Evolutionary conservation across 2,113 vertebrate genomes (phyloP).

Genomic region (Vidua chalybeata): DNA sequence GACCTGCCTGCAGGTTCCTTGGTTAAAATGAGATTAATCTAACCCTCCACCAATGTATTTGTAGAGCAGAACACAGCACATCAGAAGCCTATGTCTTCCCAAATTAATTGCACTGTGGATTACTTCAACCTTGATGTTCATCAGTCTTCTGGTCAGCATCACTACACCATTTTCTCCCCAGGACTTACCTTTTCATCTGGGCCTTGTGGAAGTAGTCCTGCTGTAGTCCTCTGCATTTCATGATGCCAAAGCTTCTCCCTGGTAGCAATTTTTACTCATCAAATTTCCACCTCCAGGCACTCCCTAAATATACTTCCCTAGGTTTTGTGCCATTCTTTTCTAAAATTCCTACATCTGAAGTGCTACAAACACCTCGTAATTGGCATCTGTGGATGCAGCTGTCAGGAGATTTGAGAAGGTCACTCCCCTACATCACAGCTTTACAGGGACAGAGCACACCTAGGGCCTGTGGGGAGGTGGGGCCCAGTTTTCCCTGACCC

Average conservation of each 20-base stretch:
- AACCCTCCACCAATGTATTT: not conserved
- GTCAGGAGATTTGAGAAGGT: not conserved
- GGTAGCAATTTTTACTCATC: not conserved
- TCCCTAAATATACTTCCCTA: not conserved
- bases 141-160: not conserved
- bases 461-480: rapidly evolving
- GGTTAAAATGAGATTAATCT: not conserved
- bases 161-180: not conserved
- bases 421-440: not conserved
- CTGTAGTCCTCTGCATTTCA: not conserved
- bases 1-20: not conserved
- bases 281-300: not conserved
- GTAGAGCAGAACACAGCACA: not conserved
- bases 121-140: not conserved
- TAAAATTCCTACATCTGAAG: not conserved
- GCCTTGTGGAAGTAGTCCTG: not conserved
- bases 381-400: not conserved
- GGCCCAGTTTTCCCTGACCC: rapidly evolving
- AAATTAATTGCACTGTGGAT: too few relatives aligned
- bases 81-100: not conserved
- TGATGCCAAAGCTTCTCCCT: rapidly evolving
- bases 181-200: not conserved
- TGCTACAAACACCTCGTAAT: rapidly evolving
- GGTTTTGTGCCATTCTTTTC: rapidly evolving
- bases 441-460: not conserved